Percentiles rank a stretch among this genome's conserved stretches.
These are phyloP conservation scores for Choreutis nemorana DNA, from an alignment of 2,888 invertebrate genomes.

Conservation along the genomic window DNA sequence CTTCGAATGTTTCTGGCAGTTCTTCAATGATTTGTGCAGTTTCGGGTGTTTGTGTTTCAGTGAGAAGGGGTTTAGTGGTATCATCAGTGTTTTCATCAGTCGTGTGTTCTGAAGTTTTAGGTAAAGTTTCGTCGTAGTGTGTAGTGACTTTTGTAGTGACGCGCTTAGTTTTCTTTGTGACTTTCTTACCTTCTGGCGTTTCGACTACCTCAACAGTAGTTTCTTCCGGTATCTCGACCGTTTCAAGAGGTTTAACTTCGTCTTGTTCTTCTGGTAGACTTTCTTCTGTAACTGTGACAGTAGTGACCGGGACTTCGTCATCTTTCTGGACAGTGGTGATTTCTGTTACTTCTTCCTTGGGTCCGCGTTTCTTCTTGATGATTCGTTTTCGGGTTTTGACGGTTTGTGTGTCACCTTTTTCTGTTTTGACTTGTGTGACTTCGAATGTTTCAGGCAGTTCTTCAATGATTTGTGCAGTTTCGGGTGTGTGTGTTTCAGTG, in stretches of 20 bases:
- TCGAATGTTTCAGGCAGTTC: conserved; percentile 5
- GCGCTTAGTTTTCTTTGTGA: conserved; percentile 25
- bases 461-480: conserved; percentile 3
- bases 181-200: conserved; percentile 22
- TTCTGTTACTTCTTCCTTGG: conserved; percentile 29
- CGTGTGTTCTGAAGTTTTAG: conserved; percentile 32
- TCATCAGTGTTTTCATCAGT: conserved; percentile 23
- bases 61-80: conserved; percentile 10
- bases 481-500: conserved; percentile 17
- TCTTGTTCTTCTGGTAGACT: conserved; percentile 26
- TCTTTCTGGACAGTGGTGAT: conserved; percentile 15
- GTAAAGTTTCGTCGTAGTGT: conserved; percentile 23
- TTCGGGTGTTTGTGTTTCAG: not conserved
- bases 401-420: conserved; percentile 4
- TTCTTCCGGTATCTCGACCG: conserved; percentile 20
- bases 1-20: conserved; percentile 7
- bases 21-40: conserved; percentile 6
- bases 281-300: conserved; percentile 26
- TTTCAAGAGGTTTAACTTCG: conserved; percentile 20
- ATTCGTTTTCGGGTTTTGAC: conserved; percentile 7
- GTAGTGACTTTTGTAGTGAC: conserved; percentile 26
- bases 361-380: conserved; percentile 29
- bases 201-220: conserved; percentile 3
- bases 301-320: conserved; percentile 29
- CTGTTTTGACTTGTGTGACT: conserved; percentile 4